phyloP scores from a whole-genome alignment of 2,888 invertebrate genomes.

The Gerosis bhagava region DNA sequence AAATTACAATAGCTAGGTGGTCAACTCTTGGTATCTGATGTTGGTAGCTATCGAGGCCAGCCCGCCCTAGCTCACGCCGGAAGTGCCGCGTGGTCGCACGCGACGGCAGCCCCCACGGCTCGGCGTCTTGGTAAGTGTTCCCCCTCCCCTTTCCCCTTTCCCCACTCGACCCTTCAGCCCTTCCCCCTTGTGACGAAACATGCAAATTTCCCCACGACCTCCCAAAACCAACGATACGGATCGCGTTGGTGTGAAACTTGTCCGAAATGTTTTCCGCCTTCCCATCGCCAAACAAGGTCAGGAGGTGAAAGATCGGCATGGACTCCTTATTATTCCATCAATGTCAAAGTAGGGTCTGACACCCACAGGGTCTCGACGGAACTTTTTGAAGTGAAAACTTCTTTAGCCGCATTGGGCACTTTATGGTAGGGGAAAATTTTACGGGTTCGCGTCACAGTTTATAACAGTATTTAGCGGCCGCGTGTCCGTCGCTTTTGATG shows the following conservation, averaged over 20 bases:
- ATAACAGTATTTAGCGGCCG: no score
- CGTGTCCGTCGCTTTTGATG: no score
- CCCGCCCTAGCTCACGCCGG: slow-evolving; percentile 48
- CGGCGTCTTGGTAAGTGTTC: no score
- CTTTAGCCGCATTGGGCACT: no score
- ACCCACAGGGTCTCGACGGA: no score
- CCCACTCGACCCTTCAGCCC: slow-evolving; percentile 22
- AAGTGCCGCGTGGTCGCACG: slow-evolving; percentile 67
- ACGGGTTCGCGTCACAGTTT: no score
- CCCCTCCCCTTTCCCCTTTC: no score
- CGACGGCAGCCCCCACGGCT: slow-evolving; percentile 46
- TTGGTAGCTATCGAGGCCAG: slow-evolving; percentile 62
- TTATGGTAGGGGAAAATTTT: no score
- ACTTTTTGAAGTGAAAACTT: no score
- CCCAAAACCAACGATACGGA: slow-evolving; percentile 50
- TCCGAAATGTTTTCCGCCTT: slow-evolving; percentile 46
- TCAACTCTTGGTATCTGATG: slow-evolving; percentile 60
- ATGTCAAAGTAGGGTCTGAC: no score
- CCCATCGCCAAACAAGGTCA: slow-evolving; percentile 52
- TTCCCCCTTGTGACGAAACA: slow-evolving; percentile 59
- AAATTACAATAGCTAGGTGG: slow-evolving; percentile 28
- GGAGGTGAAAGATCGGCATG: slow-evolving; percentile 33
- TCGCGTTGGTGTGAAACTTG: slow-evolving; percentile 55
- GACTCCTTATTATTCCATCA: slow-evolving; percentile 17
- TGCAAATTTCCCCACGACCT: slow-evolving; percentile 66